Conservation (phyloP, 1,140 invertebrate genomes). For the Drosophila tsacasi region DNA sequence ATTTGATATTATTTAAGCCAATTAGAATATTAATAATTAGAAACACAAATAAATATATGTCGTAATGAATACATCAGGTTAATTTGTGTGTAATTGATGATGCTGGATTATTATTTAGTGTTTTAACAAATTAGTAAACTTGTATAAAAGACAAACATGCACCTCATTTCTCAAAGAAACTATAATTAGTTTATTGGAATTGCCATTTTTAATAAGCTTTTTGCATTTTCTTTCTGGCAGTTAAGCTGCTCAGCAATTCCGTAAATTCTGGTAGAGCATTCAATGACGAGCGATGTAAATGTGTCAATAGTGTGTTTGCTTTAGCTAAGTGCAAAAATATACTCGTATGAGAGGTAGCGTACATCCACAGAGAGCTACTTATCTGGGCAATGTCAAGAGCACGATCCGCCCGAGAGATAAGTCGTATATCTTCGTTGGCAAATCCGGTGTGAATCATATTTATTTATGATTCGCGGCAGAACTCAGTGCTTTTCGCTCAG, state of each 20-base stretch:
- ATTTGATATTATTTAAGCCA: not conserved
- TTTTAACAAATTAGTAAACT: not conserved
- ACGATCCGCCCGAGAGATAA: conserved; percentile 30
- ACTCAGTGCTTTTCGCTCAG: conserved; percentile 19
- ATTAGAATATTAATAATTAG: not conserved
- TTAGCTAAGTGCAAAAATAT: conserved; percentile 13
- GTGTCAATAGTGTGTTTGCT: conserved; percentile 16
- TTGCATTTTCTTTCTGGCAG: not conserved
- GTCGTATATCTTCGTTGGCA: not conserved
- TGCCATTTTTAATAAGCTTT: not conserved
- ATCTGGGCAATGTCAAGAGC: conserved; percentile 48
- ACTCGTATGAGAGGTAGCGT: conserved; percentile 1
- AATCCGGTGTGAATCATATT: conserved; percentile 12
- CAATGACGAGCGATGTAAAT: not conserved
- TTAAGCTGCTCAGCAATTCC: not conserved
- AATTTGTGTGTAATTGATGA: not conserved
- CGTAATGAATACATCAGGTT: not conserved
- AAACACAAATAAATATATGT: not conserved
- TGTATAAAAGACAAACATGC: no score
- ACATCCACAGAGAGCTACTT: not conserved
- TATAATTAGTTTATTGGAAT: not conserved
- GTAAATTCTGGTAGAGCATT: not conserved
- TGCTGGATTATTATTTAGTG: not conserved
- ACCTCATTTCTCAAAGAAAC: not conserved
- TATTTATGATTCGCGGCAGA: conserved; percentile 4